These are phyloP conservation scores for Orchestes rusci DNA, from an alignment of 2,888 invertebrate genomes.

Conservation along the genomic window DNA sequence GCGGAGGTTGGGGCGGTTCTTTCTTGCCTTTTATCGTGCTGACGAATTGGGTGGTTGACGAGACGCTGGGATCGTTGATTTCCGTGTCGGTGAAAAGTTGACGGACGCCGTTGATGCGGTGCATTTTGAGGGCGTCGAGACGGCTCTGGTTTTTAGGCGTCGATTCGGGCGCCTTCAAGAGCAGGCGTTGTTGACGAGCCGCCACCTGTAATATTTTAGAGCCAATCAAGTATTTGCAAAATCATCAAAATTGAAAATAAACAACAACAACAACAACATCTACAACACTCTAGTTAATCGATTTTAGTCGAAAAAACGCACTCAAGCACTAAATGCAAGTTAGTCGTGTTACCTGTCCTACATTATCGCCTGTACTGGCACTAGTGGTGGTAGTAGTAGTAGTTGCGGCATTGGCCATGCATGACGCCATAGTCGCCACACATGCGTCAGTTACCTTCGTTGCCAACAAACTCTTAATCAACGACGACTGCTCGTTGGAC, in stretches of 20 bases:
- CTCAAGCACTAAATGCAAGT: conserved; percentile 24
- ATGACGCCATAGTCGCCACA: conserved; percentile 26
- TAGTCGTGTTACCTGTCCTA: conserved; percentile 47
- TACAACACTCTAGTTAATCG: conserved; percentile 3
- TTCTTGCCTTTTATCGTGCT: conserved; percentile 39
- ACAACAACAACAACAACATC: not conserved
- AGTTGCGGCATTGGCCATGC: conserved; percentile 42
- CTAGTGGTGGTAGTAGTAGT: conserved; percentile 43
- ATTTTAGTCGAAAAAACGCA: conserved; percentile 4
- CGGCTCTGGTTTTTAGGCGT: conserved; percentile 31
- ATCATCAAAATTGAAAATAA: not conserved
- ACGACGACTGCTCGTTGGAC: conserved; percentile 50
- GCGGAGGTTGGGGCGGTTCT: conserved; percentile 45
- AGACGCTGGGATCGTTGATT: conserved; percentile 40
- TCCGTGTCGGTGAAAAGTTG: conserved; percentile 41
- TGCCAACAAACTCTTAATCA: conserved; percentile 90
- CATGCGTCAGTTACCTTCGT: conserved; percentile 73
- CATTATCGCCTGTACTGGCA: conserved; percentile 48
- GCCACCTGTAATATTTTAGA: conserved; percentile 47
- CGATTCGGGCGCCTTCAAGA: conserved; percentile 28
- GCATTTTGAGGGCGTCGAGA: conserved; percentile 36
- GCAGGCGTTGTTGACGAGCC: conserved; percentile 58
- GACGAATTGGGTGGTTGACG: conserved; percentile 39
- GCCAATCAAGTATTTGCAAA: not conserved
- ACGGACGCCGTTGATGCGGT: conserved; percentile 42